phyloP scores from a whole-genome alignment of 2,113 vertebrate species.

The Gymnogyps californianus region DNA sequence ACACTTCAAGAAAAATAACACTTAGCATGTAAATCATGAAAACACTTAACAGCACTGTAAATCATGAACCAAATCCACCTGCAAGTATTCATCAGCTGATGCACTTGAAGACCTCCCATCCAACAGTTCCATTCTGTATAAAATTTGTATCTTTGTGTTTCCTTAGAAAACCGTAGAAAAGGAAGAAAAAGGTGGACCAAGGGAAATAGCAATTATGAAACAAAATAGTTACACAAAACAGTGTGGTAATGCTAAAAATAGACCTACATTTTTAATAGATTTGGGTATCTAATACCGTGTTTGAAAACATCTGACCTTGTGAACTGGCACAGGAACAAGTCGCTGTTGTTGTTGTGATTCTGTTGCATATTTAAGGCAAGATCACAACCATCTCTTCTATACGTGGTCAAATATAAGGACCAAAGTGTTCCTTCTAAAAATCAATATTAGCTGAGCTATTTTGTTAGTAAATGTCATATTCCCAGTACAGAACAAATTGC shows the following conservation, averaged over 20 bases:
- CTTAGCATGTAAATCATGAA: no score
- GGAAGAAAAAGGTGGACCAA: neutral
- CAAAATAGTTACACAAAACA: neutral
- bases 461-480: neutral
- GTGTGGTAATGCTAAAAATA: rapidly evolving
- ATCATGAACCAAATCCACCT: neutral
- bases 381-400: neutral
- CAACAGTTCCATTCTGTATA: no score
- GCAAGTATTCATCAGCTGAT: neutral
- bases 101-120: neutral
- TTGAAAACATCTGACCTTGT: neutral
- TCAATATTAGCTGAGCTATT: neutral
- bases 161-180: neutral
- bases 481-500: neutral
- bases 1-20: neutral
- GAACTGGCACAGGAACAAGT: neutral
- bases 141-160: neutral
- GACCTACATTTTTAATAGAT: rapidly evolving
- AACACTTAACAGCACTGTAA: neutral
- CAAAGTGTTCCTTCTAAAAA: neutral
- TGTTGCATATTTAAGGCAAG: neutral
- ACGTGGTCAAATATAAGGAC: rapidly evolving
- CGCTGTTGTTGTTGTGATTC: rapidly evolving
- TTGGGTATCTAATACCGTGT: rapidly evolving
- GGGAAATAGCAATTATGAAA: neutral